Evolutionary conservation across 2,888 invertebrate species (phyloP), one percentile per base, ranked within the genome.

Genomic region (Anagyrus pseudococci): DNA sequence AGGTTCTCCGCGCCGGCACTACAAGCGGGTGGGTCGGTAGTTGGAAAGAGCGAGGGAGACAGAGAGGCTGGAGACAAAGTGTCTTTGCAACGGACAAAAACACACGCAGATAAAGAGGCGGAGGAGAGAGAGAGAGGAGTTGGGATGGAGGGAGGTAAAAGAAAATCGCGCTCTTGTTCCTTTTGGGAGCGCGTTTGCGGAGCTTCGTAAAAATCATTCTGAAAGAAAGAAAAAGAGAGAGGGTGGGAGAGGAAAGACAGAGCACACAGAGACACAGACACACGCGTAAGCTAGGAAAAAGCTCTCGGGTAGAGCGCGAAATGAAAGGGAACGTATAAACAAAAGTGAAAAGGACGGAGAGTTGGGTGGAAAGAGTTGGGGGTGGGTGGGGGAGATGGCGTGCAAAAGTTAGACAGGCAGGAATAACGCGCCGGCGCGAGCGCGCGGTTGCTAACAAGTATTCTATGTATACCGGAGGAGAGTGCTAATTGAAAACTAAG

Each of bases 291-390:
- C 15, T 40, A 13, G 40, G 25, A 43, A 19, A 41, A n/a, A 46
- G 29, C n/a, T 22, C 29, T 10, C 26, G 19, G 19, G 10, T 6
- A 52, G 25, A 23, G 19, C 29, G 37, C 33, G 19, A 22, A 40
- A 46, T 22, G 25, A 48, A 43, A 43, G 20, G 25, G n/a, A 58
- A 52, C 33, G 44, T 55, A 63, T 59, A 62, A 59, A 44, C 17
- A 37, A 48, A 43, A 20, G 33, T 17, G 43, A 44, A 29, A 41
- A 15, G 55, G 26, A n/a, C n/a, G n/a, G n/a, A n/a, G n/a, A n/a
- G n/a, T n/a, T n/a, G n/a, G n/a, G n/a, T n/a, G n/a, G n/a, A n/a
- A n/a, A n/a, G n/a, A n/a, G n/a, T n/a, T n/a, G n/a, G n/a, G n/a
- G n/a, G n/a, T n/a, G n/a, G n/a, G n/a, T n/a, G n/a, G n/a, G n/a